Base-by-base conservation (phyloP, 2,888 invertebrate species). In the Gymnoscelis rufifasciata region DNA sequence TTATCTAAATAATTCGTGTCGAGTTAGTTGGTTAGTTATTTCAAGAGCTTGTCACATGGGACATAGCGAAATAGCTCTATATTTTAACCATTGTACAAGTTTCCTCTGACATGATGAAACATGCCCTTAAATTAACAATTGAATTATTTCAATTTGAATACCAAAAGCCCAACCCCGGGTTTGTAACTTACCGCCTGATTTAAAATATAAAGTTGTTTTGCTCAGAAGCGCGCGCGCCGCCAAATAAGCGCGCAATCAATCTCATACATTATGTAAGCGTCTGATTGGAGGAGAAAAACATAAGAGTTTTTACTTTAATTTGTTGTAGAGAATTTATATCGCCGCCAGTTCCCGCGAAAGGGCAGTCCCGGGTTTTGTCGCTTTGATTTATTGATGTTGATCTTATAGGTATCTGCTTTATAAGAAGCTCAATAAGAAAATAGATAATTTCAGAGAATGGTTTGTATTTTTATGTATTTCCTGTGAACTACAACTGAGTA, bases 161-260 rank as follows among this genome's bases (percentile, higher is more conserved):
- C 15, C n/a, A 33, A 6, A 35, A 35, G 19, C 35, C 7, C 5
- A n/a, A 10, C 4, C 8, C 8, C 35, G 5, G 15, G 30, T 3
- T 2, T 14, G 11, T 41, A 11, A 15, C 19, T 19, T 3, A 19
- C 5, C 5, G 19, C 19, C 19, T 19, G 7, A 14, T 26, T 10
- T 15, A 35, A 10, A 26, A 14, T 26, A 7, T 15, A 35, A 10
- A 26, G 27, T 33, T 35, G 15, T 37, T 31, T 19, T 24, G 31
- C 28, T 42, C 39, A 39, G 46, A 42, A 38, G 42, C 26, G 26
- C 42, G 41, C 19, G 43, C 38, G 27, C 15, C 35, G 10, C 36
- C 46, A 38, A 41, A 38, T 33, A 43, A 37, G 40, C 37, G 38
- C 12, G 50, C 46, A 47, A 46, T 47, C 41, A 50, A 39, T 31